These are phyloP conservation scores for Leucophora obtusa DNA, from an alignment of 2,888 invertebrate species.

Conservation along the genomic window DNA sequence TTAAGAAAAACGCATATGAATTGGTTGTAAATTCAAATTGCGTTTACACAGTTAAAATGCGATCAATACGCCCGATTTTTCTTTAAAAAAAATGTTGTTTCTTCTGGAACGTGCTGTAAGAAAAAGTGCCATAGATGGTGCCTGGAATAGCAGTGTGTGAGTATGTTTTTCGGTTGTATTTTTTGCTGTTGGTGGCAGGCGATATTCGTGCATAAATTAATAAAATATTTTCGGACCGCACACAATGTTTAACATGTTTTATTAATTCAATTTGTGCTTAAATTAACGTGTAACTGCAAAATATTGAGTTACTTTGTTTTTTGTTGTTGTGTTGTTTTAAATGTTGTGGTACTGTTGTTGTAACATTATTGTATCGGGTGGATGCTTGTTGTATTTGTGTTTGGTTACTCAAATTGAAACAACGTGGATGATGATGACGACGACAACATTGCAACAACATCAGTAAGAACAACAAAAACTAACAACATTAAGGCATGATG, in stretches of 20 bases:
- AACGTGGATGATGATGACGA: constrained; percentile 14
- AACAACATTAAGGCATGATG: constrained; percentile 41
- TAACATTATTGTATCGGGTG: constrained; percentile 25
- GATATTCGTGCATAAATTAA: constrained; percentile 76
- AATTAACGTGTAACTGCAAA: constrained; percentile 78
- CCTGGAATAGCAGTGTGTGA: constrained; percentile 1
- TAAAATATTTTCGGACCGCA: constrained; percentile 76
- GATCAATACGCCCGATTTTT: constrained; percentile 63
- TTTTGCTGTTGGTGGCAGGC: constrained; percentile 55
- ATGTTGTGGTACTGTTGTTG: constrained; percentile 27
- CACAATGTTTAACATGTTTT: constrained; percentile 79
- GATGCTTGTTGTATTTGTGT: constrained; percentile 38
- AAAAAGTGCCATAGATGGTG: constrained; percentile 17
- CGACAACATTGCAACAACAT: constrained; percentile 37
- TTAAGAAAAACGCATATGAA: constrained; percentile 53
- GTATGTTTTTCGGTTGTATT: constrained; percentile 29
- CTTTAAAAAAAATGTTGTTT: constrained; percentile 36
- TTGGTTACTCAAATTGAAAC: constrained; percentile 53
- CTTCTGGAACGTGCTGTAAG: constrained; percentile 27
- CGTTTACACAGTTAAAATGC: constrained; percentile 63
- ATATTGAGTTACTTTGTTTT: constrained; percentile 72
- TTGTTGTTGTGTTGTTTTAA: constrained; percentile 21
- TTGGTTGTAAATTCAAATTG: constrained; percentile 64
- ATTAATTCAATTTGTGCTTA: constrained; percentile 79
- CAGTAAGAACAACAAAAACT: constrained; percentile 44